Evolutionary conservation across 2,113 vertebrate species (phyloP).

Genomic region (Orycteropus afer): DNA sequence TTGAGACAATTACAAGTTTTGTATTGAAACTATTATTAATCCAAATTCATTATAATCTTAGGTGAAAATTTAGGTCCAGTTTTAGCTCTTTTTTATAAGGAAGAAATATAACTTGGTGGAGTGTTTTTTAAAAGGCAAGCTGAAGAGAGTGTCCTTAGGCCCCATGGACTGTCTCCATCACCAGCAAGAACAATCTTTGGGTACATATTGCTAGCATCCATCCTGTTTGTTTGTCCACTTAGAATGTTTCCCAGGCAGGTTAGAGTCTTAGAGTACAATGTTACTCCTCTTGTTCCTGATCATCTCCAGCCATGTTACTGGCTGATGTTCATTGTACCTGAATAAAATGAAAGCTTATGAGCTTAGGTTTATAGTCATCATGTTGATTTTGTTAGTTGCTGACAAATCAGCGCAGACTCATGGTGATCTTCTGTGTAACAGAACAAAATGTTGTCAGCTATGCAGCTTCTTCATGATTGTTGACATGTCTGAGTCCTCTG

Average conservation of each 20-base stretch:
- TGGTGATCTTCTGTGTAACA: no score
- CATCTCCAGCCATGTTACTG: background rate
- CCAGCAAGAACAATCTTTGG: background rate
- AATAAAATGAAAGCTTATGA: background rate
- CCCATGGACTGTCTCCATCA: background rate
- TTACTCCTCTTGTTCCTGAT: background rate
- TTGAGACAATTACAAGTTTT: background rate
- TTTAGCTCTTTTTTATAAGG: background rate
- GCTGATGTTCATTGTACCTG: background rate
- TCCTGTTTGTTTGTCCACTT: background rate
- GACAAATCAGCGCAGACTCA: no score
- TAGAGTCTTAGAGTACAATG: rapidly evolving
- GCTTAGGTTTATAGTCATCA: background rate
- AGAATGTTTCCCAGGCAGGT: no score
- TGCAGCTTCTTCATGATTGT: no score
- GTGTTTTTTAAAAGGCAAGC: background rate
- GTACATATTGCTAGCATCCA: no score
- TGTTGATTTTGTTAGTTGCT: background rate
- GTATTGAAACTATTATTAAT: background rate
- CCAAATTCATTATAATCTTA: background rate
- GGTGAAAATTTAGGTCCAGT: background rate
- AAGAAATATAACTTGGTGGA: background rate
- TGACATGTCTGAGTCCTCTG: no score
- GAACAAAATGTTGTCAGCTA: no score
- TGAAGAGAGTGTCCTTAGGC: background rate